Percentiles rank a stretch among this genome's conserved stretches.
phyloP scores from a whole-genome alignment of 2,888 invertebrate species.

The Stratiomys singularior region DNA sequence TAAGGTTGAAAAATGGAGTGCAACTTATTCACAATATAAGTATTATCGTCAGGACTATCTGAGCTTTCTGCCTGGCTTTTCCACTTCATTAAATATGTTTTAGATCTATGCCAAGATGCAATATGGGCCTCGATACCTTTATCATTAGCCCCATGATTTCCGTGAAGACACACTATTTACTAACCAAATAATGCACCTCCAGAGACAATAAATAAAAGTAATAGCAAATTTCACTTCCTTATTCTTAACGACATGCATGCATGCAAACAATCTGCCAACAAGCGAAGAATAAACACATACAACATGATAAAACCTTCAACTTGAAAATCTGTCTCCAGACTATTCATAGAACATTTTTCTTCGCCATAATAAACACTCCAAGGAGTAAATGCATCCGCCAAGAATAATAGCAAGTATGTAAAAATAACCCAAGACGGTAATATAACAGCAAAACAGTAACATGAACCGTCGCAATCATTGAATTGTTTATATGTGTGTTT shows the following conservation, averaged over 20 bases:
- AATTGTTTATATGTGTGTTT: constrained; percentile 26
- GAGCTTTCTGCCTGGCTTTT: too few species aligned
- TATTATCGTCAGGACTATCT: too few species aligned
- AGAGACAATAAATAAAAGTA: neutral
- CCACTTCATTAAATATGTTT: too few species aligned
- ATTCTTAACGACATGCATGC: constrained; percentile 21
- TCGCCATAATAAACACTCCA: neutral
- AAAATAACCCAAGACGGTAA: neutral
- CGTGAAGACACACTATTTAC: too few species aligned
- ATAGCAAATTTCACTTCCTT: constrained; percentile 24
- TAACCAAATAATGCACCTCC: neutral
- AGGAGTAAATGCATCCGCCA: neutral
- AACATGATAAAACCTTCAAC: constrained; percentile 19
- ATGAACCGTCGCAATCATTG: constrained; percentile 19
- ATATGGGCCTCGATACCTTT: too few species aligned
- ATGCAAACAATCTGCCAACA: neutral
- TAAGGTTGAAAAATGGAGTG: too few species aligned
- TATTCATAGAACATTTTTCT: constrained; percentile 15
- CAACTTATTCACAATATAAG: too few species aligned
- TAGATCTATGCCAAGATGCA: too few species aligned
- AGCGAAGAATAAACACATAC: neutral
- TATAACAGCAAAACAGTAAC: constrained; percentile 20
- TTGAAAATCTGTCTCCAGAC: constrained; percentile 15
- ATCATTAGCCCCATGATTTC: too few species aligned
- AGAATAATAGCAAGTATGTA: neutral